phyloP scores from a whole-genome alignment of 2,888 invertebrate genomes.

The Synanthedon vespiformis region DNA sequence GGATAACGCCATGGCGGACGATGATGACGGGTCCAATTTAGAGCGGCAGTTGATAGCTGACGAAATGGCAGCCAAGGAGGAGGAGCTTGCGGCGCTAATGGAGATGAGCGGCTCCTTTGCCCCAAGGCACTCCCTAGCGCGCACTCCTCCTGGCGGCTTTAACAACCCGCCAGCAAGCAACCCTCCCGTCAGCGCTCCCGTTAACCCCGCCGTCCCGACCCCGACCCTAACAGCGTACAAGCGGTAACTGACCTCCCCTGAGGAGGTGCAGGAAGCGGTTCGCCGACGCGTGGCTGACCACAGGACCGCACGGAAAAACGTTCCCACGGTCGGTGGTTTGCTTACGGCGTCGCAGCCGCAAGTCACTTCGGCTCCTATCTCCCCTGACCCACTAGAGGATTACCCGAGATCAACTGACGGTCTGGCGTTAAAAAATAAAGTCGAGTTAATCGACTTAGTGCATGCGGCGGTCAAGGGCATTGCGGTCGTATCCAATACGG shows the following conservation, averaged over 20 bases:
- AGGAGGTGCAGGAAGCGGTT: conserved; percentile 1
- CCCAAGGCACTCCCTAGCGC: no score
- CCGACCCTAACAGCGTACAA: no score
- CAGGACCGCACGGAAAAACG: not conserved
- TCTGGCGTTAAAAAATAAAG: not conserved
- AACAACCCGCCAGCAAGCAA: no score
- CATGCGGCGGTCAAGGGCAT: conserved; percentile 5
- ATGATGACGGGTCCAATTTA: no score
- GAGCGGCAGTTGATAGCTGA: not conserved
- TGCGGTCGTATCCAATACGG: not conserved
- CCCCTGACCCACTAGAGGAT: not conserved
- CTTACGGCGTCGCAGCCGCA: not conserved
- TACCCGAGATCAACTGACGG: not conserved
- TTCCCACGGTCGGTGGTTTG: not conserved
- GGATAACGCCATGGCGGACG: no score
- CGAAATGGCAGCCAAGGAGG: not conserved
- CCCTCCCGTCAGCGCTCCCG: no score
- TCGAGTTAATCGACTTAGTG: not conserved
- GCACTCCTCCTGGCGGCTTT: no score
- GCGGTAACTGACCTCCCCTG: not conserved
- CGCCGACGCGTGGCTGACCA: not conserved
- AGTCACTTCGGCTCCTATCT: not conserved
- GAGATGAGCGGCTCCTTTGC: not conserved
- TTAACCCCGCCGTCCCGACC: not conserved
- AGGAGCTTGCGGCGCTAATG: not conserved